Conservation (phyloP, 2,113 vertebrate species). For the Gambusia affinis region DNA sequence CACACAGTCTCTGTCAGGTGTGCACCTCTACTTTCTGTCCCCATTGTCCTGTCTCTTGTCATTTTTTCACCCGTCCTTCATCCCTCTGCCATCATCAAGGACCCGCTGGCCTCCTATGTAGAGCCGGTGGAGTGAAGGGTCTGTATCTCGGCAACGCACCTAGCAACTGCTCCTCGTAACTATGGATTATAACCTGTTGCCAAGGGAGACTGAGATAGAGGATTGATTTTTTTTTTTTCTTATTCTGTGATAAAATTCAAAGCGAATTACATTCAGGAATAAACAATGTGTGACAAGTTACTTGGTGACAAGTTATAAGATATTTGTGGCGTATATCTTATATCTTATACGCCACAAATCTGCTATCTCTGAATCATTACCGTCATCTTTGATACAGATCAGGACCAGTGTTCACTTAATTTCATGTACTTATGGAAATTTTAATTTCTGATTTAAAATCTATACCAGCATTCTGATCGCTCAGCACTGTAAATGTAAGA, state of each 20-base stretch:
- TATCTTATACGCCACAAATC: slow-evolving; percentile 7
- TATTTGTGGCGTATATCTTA: not conserved
- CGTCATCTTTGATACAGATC: not conserved
- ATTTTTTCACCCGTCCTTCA: slow-evolving; percentile 67
- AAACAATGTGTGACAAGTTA: slow-evolving; percentile 44
- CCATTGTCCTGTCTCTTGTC: slow-evolving; percentile 71
- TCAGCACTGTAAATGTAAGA: not conserved
- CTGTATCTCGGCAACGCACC: slow-evolving; percentile 84
- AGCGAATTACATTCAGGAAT: slow-evolving; percentile 67
- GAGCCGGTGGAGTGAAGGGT: slow-evolving; percentile 73
- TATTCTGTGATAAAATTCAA: slow-evolving; percentile 69
- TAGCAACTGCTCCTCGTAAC: slow-evolving; percentile 84
- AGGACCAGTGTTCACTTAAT: not conserved
- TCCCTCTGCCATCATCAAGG: slow-evolving; percentile 75
- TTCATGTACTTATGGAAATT: not conserved
- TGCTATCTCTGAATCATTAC: not conserved
- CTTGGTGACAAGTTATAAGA: no score
- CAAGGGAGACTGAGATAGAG: slow-evolving; percentile 84
- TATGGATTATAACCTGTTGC: slow-evolving; percentile 87
- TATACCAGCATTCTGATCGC: not conserved
- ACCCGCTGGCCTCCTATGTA: slow-evolving; percentile 80
- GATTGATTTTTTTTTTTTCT: slow-evolving; percentile 77
- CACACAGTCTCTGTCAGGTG: slow-evolving; percentile 53
- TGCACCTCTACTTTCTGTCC: slow-evolving; percentile 61
- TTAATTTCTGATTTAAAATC: not conserved